Base-by-base conservation (phyloP, 2,888 invertebrate species). In the Ophion slaviceki region DNA sequence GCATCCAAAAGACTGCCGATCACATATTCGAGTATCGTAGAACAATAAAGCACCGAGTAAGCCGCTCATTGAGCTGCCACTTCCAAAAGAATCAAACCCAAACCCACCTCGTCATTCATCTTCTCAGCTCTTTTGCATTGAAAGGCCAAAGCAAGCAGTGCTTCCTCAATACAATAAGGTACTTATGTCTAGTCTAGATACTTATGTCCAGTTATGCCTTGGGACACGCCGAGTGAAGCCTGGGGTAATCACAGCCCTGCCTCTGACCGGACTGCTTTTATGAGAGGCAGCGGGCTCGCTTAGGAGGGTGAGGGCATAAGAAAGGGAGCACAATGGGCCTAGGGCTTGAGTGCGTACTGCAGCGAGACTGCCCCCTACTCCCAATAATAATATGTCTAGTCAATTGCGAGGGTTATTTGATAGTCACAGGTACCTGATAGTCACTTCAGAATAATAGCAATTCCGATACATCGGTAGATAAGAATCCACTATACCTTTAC, bases 321-420 rank as follows among this genome's bases (percentile, higher is more conserved):
- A 24, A 20, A 68, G 40, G 67, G 40, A 57, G 67, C 59, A 61
- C 59, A 78, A 70, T 78, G 62, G 68, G 62, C 78, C 78, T 0
- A 24, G 0, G 45, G 61, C 68, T 62, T 78, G 28, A 61, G 68
- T 78, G 70, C 67, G 14, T 36, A 20, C 7, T 17, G 57, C 14
- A 57, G 57, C 24, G 2, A 4, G 2, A 24, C 24, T 57, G 11
- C 14, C 14, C 57, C 57, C 11, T n/a, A 17, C 11, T 24, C 1
- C 57, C 11, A 57, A 57, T 57, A 57, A 57, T 57, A 57, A 36
- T 53, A 11, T 53, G 53, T 53, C 14, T 8, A 61, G n/a, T 61
- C 61, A 20, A 24, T 7, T 47, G 8, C 17, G 47, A 71, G n/a
- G 5, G 11, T 14, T 17, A 57, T 24, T 1, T 24, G 24, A 24